Conservation (phyloP, 2,797 vertebrate species). For the Dicrostonyx torquatus region DNA sequence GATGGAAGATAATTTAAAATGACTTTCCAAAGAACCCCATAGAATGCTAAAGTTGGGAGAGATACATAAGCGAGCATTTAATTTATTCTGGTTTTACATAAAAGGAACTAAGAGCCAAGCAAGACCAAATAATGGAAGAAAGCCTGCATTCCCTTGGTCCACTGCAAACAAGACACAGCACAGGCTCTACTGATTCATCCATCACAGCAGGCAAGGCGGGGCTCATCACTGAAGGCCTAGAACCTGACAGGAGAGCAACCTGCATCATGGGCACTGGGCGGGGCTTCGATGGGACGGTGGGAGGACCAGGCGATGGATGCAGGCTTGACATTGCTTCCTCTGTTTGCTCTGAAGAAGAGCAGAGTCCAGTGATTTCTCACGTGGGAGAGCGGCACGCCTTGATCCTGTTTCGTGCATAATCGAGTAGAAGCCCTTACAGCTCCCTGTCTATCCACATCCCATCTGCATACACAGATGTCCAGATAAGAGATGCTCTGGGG, state of each 20-base stretch:
- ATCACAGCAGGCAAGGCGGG: not conserved
- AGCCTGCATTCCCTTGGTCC: not conserved
- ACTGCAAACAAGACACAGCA: not conserved
- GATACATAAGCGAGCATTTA: not conserved
- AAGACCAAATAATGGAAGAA: not conserved
- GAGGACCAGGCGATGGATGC: not conserved
- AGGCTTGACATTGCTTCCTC: not conserved
- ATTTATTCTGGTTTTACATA: not conserved
- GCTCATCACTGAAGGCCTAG: not conserved
- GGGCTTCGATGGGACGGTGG: not conserved
- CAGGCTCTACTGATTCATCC: not conserved
- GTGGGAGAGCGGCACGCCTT: not conserved
- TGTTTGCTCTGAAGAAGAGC: not conserved
- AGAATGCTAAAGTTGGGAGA: constrained; percentile 2
- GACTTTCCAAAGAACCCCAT: not conserved
- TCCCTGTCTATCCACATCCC: not conserved
- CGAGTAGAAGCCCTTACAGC: constrained; percentile 31
- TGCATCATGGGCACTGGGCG: not conserved
- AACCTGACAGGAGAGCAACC: not conserved
- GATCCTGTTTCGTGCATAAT: constrained; percentile 33
- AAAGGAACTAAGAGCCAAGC: constrained; percentile 19
- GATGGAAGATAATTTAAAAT: constrained; percentile 25
- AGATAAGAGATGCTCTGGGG: not conserved
- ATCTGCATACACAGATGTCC: not conserved
- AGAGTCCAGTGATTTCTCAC: constrained; percentile 21